Evolutionary conservation across 2,797 vertebrate species (phyloP).

Genomic region (Euphonia xanthogaster): DNA sequence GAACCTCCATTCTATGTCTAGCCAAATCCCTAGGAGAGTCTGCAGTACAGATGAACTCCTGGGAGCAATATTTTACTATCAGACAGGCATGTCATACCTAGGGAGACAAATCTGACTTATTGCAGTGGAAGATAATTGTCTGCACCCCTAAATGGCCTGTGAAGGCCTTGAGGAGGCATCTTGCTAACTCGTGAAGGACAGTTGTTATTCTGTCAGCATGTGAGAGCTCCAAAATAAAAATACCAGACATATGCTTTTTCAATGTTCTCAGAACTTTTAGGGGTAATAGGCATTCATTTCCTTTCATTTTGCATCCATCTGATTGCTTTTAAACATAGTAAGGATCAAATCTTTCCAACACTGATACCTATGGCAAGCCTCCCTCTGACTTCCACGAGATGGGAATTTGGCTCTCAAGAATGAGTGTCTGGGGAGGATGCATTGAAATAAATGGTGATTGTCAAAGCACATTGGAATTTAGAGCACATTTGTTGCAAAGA

Average conservation of each 20-base stretch:
- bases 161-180: background rate
- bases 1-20: background rate
- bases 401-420: background rate
- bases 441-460: constrained; percentile 57
- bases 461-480: constrained; percentile 60
- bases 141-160: background rate
- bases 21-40: background rate
- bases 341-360: constrained; percentile 20
- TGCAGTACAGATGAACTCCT: background rate
- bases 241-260: background rate
- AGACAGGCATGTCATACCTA: background rate
- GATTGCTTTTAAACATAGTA: background rate
- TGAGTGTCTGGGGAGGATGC: constrained; percentile 33
- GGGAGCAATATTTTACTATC: background rate
- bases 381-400: background rate
- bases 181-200: background rate
- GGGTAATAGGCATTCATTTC: background rate
- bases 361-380: constrained; percentile 12
- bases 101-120: background rate
- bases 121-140: background rate
- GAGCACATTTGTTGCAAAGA: constrained; percentile 55
- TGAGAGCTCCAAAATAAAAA: constrained; percentile 29
- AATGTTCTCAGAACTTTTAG: background rate
- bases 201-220: background rate
- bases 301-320: constrained; percentile 14